Evolutionary conservation across 2,888 invertebrate species (phyloP), one percentile per base, ranked within the genome.

Genomic region (Drosophila pegasa): DNA sequence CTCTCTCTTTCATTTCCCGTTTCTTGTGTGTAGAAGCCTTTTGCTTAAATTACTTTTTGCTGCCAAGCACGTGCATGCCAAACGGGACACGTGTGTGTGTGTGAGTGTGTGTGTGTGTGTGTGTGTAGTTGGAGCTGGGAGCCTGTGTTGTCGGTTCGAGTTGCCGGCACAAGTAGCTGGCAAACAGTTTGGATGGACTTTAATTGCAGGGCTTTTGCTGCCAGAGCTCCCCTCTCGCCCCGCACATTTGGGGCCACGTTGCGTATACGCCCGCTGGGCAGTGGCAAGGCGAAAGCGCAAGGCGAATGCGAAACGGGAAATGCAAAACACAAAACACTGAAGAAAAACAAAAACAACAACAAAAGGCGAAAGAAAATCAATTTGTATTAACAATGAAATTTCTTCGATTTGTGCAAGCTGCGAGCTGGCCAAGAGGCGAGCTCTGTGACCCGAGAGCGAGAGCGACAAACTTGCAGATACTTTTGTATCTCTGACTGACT

Each of bases 321-420:
- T n/a, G 52, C n/a, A 9, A 50, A 55, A 43, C 6, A 29, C 14
- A n/a, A 45, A 55, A 43, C 16, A 12, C 1, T n/a, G 52, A 27
- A 60, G 47, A 40, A 61, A 37, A 43, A 29, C 4, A 25, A n/a
- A 25, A n/a, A 10, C 12, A 47, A 31, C 10, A 31, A 12, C 29
- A 18, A 54, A 45, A 43, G 20, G 37, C 48, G 33, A 48, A 67
- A 38, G 61, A 85, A 85, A 86, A 86, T 88, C 86, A 86, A 86
- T 86, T 87, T 86, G 84, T 81, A 75, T 80, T 75, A 76, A 74
- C 79, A 70, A 84, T 79, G 68, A 78, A 78, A 75, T 86, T 88
- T 78, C 80, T 88, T 78, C 80, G 74, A 86, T 76, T 82, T 84
- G 80, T 38, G 35, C 41, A 37, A 27, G 37, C 25, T 51, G 47